Evolutionary conservation across 2,888 invertebrate genomes (phyloP).

Genomic region (Melinaea menophilus): DNA sequence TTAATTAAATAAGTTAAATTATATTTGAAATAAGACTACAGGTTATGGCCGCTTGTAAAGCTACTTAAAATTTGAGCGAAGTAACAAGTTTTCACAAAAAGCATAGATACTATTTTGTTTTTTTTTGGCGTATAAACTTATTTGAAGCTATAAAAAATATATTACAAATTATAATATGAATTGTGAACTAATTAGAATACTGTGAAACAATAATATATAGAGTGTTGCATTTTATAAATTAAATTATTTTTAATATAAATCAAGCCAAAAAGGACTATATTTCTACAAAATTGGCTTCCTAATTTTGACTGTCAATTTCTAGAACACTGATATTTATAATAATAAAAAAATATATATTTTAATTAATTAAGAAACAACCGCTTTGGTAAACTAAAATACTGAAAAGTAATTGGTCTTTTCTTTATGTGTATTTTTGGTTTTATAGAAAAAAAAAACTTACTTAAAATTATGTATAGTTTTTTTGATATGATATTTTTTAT

Average conservation of each 20-base stretch:
- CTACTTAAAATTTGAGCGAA: neutral
- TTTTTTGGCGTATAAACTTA: too few species aligned
- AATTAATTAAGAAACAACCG: neutral
- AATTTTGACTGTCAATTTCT: too few species aligned
- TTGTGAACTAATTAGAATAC: too few species aligned
- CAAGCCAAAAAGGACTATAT: too few species aligned
- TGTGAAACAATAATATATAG: too few species aligned
- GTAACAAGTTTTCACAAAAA: neutral
- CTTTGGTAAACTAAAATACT: slow-evolving; percentile 1
- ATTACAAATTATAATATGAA: too few species aligned
- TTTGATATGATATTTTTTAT: slow-evolving; percentile 5
- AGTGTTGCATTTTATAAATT: too few species aligned
- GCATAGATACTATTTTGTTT: neutral
- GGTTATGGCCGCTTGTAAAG: neutral
- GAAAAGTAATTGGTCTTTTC: neutral
- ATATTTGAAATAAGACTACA: neutral
- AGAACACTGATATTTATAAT: too few species aligned
- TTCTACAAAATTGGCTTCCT: too few species aligned
- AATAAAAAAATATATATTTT: neutral
- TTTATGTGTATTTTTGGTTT: neutral
- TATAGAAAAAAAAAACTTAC: neutral
- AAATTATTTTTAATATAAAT: too few species aligned
- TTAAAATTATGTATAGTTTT: neutral
- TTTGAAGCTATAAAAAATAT: too few species aligned
- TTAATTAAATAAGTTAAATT: slow-evolving; percentile 1